Base-by-base conservation (phyloP, 1,140 invertebrate genomes). In the Trichonephila inaurata region DNA sequence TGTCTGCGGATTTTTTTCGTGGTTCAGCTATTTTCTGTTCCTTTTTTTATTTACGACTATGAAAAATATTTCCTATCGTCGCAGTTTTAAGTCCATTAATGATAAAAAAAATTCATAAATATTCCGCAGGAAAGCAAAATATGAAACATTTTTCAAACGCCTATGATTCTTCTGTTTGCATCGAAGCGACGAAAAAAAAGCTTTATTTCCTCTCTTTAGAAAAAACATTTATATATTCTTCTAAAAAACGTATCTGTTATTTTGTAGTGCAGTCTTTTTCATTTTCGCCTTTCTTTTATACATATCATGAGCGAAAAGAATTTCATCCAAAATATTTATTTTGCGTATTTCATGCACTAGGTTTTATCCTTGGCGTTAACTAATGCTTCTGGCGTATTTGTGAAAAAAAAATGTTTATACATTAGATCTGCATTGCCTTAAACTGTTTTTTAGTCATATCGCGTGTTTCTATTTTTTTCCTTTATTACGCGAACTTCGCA, bases 61-160 rank as follows among this genome's bases (percentile, higher is more conserved):
- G 5, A 10, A 58, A 81, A 91, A 62, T 91, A 72, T 82, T 69
- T 91, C 58, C 60, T 64, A 81, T 28, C 24, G 33, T 6, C 28
- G 69, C 58, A 40, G 89, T 91, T 91, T 91, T 40, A 91, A 61
- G n/a, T 81, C 89, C 89, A 81, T 91, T 82, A 91, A 91, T 91
- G 89, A 61, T 77, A 77, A 40, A 77, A 77, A 40, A 77, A 77
- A 77, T 69, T 77, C 33, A 77, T 77, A 77, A 77, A 77, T 77
- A 40, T 77, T 77, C 28, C 28, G 28, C 4, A 1, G 18, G 16
- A 40, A 18, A 4, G 18, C 33, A 33, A 77, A 28, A 40, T 33
- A 40, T 16, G 28, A 33, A 77, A 77, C 14, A 77, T 19, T 19
- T 40, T 77, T 77, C 33, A 77, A 77, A 77, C 16, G 10, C 28